Evolutionary conservation across 2,113 vertebrate species (phyloP), one percentile per base, ranked within the genome.

Genomic region (Embiotoca jacksoni): DNA sequence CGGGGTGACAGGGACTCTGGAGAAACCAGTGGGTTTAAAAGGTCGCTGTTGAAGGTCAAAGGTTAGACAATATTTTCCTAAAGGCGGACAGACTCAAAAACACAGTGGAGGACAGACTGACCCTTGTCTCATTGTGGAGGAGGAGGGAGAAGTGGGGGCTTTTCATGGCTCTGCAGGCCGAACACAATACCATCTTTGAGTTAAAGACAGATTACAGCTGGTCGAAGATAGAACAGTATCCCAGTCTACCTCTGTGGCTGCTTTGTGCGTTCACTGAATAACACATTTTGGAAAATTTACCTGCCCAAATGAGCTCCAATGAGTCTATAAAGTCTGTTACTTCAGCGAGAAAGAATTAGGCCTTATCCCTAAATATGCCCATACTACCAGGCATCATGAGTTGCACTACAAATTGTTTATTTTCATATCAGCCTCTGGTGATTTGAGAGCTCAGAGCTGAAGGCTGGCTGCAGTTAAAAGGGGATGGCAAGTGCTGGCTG

Each of bases 111-210:
- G 70, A 94, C 89, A 95, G 88, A 84, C 71, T 58, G 60, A 84
- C 81, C 86, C 75, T 94, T 94, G 91, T 93, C 59, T 92, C 81
- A 60, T 75, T 82, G 74, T 74, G 70, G 83, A 83, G 72, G 72
- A 87, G 77, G 73, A 84, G 80, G 83, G 82, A 65, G 63, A 75
- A 75, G 58, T 49, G 88, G 80, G 23, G 84, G 58, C 68, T 89
- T 91, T 89, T 83, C 86, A 60, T 68, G 81, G 77, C 65, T 53
- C 68, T 57, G 52, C 53, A 3, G 65, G 35, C 50, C n/a, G 77
- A 85, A 84, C 54, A 92, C 89, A 92, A 92, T 89, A 71, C 82
- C 74, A 91, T 88, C 90, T 92, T 94, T 94, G 83, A 92, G 82
- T 70, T 2, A 72, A 71, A 65, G 71, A 76, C 65, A 64, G 69